Conservation (phyloP, 2,888 invertebrate species). For the Ommatoiulus sabulosus region DNA sequence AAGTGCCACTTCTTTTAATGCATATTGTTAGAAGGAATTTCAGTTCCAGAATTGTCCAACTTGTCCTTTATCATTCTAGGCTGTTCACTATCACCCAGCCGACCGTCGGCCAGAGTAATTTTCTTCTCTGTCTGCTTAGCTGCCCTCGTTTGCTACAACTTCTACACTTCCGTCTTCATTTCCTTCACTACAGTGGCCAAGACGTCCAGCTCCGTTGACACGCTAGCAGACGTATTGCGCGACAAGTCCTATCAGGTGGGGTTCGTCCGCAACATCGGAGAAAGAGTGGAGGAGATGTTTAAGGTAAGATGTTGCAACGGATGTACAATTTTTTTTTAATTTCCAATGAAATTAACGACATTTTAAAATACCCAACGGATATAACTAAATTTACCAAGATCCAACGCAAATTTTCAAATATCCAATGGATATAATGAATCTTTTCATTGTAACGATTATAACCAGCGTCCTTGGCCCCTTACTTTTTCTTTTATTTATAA, state of each 20-base stretch:
- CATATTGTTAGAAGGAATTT: neutral
- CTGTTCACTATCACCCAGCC: slow-evolving; percentile 42
- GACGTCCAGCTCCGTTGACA: slow-evolving; percentile 18
- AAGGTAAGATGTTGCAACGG: slow-evolving; percentile 42
- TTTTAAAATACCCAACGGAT: too few species aligned
- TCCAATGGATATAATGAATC: too few species aligned
- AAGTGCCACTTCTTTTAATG: neutral
- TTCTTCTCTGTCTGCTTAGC: slow-evolving; percentile 52
- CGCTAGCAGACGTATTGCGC: slow-evolving; percentile 42
- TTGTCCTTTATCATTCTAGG: slow-evolving; percentile 20
- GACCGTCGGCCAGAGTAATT: slow-evolving; percentile 27
- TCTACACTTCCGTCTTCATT: slow-evolving; percentile 57
- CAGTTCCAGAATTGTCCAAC: neutral
- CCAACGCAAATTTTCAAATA: too few species aligned
- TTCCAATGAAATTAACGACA: too few species aligned
- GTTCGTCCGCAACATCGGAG: slow-evolving; percentile 25
- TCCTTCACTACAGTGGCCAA: slow-evolving; percentile 55
- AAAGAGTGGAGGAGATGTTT: slow-evolving; percentile 52
- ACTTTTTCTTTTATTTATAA: too few species aligned
- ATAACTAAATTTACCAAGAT: too few species aligned
- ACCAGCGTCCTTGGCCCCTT: too few species aligned
- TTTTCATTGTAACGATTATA: too few species aligned
- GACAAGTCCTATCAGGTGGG: slow-evolving; percentile 54
- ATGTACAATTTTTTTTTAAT: too few species aligned
- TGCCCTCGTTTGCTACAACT: slow-evolving; percentile 53